Evolutionary conservation across 1,140 invertebrate genomes (phyloP), one percentile per base, ranked within the genome.

Genomic region (Thaumetopoea pityocampa): DNA sequence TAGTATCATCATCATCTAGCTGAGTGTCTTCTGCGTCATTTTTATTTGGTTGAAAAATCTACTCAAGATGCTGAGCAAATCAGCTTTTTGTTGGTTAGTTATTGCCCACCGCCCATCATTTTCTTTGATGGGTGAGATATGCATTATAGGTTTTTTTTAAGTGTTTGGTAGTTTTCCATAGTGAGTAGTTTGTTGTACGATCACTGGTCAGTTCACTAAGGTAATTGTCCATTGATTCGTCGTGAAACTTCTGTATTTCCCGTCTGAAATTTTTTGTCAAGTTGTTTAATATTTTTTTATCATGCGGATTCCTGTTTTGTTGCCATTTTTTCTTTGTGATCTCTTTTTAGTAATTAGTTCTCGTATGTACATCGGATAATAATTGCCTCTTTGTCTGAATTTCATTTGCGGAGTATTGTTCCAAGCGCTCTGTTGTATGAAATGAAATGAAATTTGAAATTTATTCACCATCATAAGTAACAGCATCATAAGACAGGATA

Each of bases 121-220:
- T 19, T 16, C 6, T 20, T 20, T 33, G 18, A 33, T 11, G 7
- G 16, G 30, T 11, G 30, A 10, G 18, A 20, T 12, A 4, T 33
- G 29, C 5, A 5, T 8, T 18, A 7, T 33, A 2, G 30, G 9
- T n/a, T 33, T 5, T 1, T 20, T 20, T 33, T 0, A 33, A 10
- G 4, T 6, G 8, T 33, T 33, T 33, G 11, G 18, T 33, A n/a
- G 5, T 12, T 5, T 33, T 33, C 30, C 30, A 20, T 33, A 20
- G 8, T 1, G 30, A 33, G 18, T 33, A 33, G 10, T 12, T 33
- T 6, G 30, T 33, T 3, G 18, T 10, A 10, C 4, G 7, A 6
- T 19, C n/a, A 7, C n/a, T 16, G 7, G 30, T 33, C 1, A 33
- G 16, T 0, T 33, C 7, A 6, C 16, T 10, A 1, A 33, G 5